Evolutionary conservation across 2,113 vertebrate genomes (phyloP).

Genomic region (Apteryx mantelli): DNA sequence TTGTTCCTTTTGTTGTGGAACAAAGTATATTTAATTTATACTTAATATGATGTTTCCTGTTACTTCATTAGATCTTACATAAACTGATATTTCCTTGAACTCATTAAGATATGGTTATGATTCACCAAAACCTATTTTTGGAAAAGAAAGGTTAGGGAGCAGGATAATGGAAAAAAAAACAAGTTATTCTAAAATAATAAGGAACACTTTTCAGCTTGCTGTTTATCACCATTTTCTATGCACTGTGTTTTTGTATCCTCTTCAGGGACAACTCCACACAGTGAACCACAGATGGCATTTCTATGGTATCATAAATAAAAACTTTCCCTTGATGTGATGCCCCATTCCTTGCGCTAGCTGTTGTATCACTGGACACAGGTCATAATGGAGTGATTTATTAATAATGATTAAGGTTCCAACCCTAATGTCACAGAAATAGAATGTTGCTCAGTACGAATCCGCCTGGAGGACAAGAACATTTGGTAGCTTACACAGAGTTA

Average conservation of each 20-base stretch:
- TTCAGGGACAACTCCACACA: background rate
- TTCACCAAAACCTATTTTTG: slow-evolving; percentile 7
- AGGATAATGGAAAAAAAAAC: background rate
- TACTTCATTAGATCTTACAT: background rate
- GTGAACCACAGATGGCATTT: background rate
- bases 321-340: background rate
- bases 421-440: background rate
- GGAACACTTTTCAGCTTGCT: background rate
- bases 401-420: background rate
- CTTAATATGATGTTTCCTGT: background rate
- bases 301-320: background rate
- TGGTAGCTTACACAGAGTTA: background rate
- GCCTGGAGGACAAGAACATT: background rate
- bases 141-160: background rate
- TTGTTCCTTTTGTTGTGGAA: background rate
- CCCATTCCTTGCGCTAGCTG: background rate
- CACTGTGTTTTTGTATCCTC: background rate
- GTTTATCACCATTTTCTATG: background rate
- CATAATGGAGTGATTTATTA: background rate
- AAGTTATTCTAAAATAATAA: slow-evolving; percentile 3
- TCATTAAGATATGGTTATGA: background rate
- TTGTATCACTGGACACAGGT: background rate
- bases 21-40: background rate
- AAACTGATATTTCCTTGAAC: background rate
- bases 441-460: background rate